Evolutionary conservation across 2,888 invertebrate genomes (phyloP).

Genomic region (Leptopilina syphax): DNA sequence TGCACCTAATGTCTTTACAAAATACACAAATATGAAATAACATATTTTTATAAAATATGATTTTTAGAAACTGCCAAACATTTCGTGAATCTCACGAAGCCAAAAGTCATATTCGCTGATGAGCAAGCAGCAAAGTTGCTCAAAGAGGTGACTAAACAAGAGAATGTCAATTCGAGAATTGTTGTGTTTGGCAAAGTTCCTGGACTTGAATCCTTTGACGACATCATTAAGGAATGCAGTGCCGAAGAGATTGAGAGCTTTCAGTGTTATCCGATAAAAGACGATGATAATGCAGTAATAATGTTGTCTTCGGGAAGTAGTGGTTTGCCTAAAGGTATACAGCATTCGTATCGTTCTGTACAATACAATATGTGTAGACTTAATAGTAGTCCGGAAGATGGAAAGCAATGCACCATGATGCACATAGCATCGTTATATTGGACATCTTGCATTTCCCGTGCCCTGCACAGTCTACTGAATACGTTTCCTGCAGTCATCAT

Average conservation of each 20-base stretch:
- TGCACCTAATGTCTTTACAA: too few relatives aligned
- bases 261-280: constrained; percentile 51
- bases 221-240: constrained; percentile 53
- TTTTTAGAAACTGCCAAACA: too few relatives aligned
- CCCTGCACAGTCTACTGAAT: constrained; percentile 48
- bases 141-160: constrained; percentile 45
- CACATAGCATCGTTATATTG: constrained; percentile 66
- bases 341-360: constrained; percentile 60
- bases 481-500: constrained; percentile 56
- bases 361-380: constrained; percentile 47
- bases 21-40: too few relatives aligned
- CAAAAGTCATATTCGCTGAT: constrained; percentile 54
- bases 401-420: constrained; percentile 33
- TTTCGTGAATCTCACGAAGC: constrained; percentile 45
- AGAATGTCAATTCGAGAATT: constrained; percentile 49
- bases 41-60: too few relatives aligned
- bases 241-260: constrained; percentile 57
- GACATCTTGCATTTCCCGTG: constrained; percentile 63
- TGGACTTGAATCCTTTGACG: constrained; percentile 52
- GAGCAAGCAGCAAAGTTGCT: constrained; percentile 41
- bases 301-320: constrained; percentile 71
- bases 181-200: constrained; percentile 51
- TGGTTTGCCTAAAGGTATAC: constrained; percentile 67
- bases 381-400: background rate
- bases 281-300: constrained; percentile 57